Percentiles rank a stretch among this genome's conserved stretches.
Evolutionary conservation across 2,888 invertebrate species (phyloP).

Genomic region (Sepioteuthis lessoniana): DNA sequence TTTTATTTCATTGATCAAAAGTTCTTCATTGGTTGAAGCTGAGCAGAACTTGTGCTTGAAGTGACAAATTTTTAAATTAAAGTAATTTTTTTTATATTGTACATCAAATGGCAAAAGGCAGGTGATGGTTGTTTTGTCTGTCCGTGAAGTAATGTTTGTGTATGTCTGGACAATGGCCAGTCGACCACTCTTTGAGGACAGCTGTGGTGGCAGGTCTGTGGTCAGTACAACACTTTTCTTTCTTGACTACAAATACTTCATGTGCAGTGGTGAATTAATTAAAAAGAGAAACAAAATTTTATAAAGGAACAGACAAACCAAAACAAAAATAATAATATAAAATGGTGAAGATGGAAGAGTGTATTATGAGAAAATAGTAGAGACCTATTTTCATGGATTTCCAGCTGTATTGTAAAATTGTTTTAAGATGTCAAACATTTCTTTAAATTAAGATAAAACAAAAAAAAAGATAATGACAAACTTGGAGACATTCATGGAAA

Average conservation of each 20-base stretch:
- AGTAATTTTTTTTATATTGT: neutral
- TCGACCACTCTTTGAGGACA: neutral
- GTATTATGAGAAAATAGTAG: neutral
- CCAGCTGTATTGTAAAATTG: neutral
- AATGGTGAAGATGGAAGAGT: neutral
- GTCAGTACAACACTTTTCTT: neutral
- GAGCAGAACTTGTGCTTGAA: slow-evolving; percentile 48
- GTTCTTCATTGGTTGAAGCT: slow-evolving; percentile 44
- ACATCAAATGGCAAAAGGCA: slow-evolving; percentile 24
- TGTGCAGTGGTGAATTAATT: neutral
- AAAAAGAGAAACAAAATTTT: neutral
- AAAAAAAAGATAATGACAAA: neutral
- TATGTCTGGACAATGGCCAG: neutral
- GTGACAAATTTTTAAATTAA: slow-evolving; percentile 38
- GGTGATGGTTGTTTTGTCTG: neutral
- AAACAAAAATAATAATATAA: neutral
- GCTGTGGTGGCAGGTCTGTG: slow-evolving; percentile 17
- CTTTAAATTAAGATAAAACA: neutral
- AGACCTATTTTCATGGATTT: neutral
- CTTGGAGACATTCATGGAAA: slow-evolving; percentile 20
- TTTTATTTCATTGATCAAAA: slow-evolving; percentile 45
- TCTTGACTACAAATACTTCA: neutral
- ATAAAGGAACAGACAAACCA: neutral
- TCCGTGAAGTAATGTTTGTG: neutral
- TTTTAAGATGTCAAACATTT: neutral